Evolutionary conservation across 2,113 vertebrate species (phyloP).

Genomic region (Monarcha castaneiventris): DNA sequence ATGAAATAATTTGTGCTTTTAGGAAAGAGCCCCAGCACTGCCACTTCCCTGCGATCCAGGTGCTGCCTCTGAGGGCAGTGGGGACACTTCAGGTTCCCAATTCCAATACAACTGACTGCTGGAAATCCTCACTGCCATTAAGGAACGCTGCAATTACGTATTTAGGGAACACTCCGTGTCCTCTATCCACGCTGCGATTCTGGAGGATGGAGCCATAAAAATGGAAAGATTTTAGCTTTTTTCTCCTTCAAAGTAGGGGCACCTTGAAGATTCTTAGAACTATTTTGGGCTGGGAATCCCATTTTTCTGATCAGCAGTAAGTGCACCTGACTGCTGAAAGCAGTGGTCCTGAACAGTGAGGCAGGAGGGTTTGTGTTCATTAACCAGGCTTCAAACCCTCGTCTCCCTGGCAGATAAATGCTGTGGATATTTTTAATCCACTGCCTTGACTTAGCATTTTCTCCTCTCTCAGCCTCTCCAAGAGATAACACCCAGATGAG

Average conservation of each 20-base stretch:
- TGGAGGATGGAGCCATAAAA: not conserved
- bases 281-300: not conserved
- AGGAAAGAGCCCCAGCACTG: not conserved
- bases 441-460: not conserved
- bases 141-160: not conserved
- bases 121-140: not conserved
- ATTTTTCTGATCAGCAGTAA: not conserved
- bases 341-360: not conserved
- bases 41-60: not conserved
- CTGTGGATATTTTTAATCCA: not conserved
- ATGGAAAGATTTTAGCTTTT: not conserved
- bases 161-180: not conserved
- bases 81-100: not conserved
- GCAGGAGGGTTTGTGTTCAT: not conserved
- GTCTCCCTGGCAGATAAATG: not conserved
- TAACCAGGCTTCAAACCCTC: not conserved
- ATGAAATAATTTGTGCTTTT: not conserved
- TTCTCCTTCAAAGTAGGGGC: not conserved
- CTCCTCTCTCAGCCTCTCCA: not conserved
- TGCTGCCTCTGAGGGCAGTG: not conserved
- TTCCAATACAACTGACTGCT: not conserved
- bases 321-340: not conserved
- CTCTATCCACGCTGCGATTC: not conserved
- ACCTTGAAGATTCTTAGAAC: not conserved
- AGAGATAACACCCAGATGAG: not conserved